These are phyloP conservation scores for Prochilodus magdalenae DNA, from an alignment of 2,113 vertebrate genomes.

Conservation along the genomic window DNA sequence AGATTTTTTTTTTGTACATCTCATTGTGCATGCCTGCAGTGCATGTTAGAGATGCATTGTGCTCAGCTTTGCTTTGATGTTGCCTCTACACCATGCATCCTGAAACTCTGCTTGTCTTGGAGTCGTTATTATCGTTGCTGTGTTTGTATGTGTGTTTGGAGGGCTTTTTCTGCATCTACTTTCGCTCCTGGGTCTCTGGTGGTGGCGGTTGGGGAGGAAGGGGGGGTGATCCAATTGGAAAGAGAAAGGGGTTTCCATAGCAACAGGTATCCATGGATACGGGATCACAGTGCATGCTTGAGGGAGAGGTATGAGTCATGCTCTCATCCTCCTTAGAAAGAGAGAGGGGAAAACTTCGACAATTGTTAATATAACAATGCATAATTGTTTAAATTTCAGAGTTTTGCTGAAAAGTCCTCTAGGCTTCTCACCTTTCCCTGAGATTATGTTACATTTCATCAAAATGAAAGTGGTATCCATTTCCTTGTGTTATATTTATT, in stretches of 20 bases:
- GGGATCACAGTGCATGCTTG: slow-evolving; percentile 75
- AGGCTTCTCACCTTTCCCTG: not conserved
- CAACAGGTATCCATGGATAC: slow-evolving; percentile 83
- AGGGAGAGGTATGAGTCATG: slow-evolving; percentile 59
- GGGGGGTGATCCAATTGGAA: slow-evolving; percentile 36
- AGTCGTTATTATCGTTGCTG: not conserved
- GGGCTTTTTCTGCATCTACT: slow-evolving; percentile 12
- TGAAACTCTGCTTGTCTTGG: not conserved
- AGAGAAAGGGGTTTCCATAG: slow-evolving; percentile 79
- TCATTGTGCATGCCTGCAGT: not conserved
- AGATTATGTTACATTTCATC: not conserved
- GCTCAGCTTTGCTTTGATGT: not conserved
- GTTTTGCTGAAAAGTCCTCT: not conserved
- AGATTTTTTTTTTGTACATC: not conserved
- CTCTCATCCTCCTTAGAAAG: slow-evolving; percentile 29
- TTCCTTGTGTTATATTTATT: no score
- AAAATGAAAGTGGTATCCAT: no score
- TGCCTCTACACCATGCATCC: not conserved
- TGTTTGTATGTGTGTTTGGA: not conserved
- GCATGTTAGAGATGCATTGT: not conserved
- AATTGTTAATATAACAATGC: not conserved
- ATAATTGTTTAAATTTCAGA: no score
- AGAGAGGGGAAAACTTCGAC: not conserved
- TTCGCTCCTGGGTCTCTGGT: slow-evolving; percentile 51
- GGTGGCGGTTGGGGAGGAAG: slow-evolving; percentile 57